Conservation (phyloP, 2,888 invertebrate genomes). For the Melanostoma scalare region DNA sequence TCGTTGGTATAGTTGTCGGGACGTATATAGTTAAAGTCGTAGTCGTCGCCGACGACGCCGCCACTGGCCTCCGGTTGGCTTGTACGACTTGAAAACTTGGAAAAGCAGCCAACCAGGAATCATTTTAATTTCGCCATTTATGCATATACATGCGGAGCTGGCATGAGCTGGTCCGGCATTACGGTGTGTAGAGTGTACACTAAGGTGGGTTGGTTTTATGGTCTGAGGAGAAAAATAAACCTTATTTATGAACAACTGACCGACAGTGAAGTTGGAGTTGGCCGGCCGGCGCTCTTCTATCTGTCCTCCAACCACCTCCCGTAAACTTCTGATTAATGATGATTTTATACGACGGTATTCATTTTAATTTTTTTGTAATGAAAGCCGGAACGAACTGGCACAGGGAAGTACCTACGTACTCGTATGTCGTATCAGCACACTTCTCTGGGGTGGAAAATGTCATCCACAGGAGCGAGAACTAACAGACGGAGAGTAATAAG, state of each 20-base stretch:
- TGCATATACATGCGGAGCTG: conserved; percentile 53
- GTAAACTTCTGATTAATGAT: conserved; percentile 71
- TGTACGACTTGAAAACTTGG: conserved; percentile 45
- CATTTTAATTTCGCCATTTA: conserved; percentile 70
- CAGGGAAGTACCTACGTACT: conserved; percentile 22
- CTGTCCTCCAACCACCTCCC: conserved; percentile 36
- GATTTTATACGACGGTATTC: conserved; percentile 70
- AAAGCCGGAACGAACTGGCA: conserved; percentile 45
- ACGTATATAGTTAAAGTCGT: conserved; percentile 26
- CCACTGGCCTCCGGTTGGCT: conserved; percentile 31
- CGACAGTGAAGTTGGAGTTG: conserved; percentile 45
- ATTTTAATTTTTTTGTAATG: conserved; percentile 29
- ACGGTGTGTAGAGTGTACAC: conserved; percentile 14
- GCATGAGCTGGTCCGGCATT: conserved; percentile 53
- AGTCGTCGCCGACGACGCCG: conserved; percentile 17
- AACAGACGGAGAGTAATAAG: conserved; percentile 47
- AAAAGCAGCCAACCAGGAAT: conserved; percentile 71
- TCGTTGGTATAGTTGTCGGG: conserved; percentile 40
- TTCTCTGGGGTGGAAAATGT: conserved; percentile 65
- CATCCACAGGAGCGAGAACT: conserved; percentile 66
- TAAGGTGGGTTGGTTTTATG: conserved; percentile 55
- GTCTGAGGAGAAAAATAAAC: conserved; percentile 34
- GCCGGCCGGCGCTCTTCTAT: conserved; percentile 26
- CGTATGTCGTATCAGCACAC: conserved; percentile 48
- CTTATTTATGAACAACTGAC: conserved; percentile 70